Conservation (phyloP, 2,113 vertebrate species). For the Rhizomys pruinosus region DNA sequence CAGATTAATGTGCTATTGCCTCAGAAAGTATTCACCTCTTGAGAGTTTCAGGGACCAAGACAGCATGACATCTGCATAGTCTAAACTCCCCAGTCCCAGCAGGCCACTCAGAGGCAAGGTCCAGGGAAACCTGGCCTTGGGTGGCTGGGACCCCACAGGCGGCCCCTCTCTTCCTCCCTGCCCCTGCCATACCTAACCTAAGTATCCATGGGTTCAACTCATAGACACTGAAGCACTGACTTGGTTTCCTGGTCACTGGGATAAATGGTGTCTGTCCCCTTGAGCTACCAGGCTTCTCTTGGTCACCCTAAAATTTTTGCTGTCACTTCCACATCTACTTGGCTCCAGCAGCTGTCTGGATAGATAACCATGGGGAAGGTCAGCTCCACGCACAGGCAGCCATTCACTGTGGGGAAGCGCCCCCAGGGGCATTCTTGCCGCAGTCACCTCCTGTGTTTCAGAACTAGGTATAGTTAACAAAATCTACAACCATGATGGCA, state of each 20-base stretch:
- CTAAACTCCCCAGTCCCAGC: no score
- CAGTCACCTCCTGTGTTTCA: not conserved
- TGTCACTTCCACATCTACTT: no score
- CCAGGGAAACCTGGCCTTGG: not conserved
- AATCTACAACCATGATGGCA: not conserved
- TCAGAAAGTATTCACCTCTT: not conserved
- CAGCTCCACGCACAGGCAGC: not conserved
- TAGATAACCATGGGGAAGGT: not conserved
- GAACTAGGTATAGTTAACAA: not conserved
- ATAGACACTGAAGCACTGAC: not conserved
- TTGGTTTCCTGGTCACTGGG: fast-evolving
- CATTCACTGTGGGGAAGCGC: not conserved
- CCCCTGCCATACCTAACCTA: not conserved
- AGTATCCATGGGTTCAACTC: not conserved
- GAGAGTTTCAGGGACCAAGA: not conserved
- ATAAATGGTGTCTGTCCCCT: fast-evolving
- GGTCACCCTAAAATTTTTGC: fast-evolving
- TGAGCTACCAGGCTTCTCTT: not conserved
- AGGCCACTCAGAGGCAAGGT: not conserved
- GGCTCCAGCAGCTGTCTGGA: not conserved
- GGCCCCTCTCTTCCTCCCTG: not conserved
- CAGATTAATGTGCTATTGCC: not conserved
- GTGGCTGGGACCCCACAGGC: not conserved
- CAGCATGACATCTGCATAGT: not conserved
- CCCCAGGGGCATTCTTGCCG: no score